Conservation (phyloP, 2,888 invertebrate species). For the Eupithecia tripunctaria region DNA sequence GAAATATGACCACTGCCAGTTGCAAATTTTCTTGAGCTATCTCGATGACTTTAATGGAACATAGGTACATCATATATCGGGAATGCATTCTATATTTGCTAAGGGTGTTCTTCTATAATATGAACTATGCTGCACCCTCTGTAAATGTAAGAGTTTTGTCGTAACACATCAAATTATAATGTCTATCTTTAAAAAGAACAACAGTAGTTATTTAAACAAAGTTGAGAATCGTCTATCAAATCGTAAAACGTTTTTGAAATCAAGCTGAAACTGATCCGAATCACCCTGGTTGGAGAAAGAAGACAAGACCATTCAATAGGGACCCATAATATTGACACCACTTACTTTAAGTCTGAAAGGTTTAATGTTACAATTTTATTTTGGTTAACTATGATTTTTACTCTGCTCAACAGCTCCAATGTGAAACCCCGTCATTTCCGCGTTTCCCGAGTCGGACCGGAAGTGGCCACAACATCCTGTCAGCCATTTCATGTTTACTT, state of each 20-base stretch:
- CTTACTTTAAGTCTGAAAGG: not conserved
- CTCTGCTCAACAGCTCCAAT: not conserved
- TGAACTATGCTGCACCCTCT: no score
- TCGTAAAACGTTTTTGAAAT: not conserved
- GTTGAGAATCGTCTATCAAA: not conserved
- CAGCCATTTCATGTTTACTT: constrained; percentile 23
- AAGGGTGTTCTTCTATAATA: no score
- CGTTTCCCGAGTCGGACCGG: constrained; percentile 29
- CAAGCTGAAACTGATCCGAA: not conserved
- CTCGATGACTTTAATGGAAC: no score
- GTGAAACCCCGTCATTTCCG: constrained; percentile 24
- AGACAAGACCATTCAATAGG: not conserved
- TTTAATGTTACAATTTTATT: no score
- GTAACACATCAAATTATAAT: no score
- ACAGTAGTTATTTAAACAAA: not conserved
- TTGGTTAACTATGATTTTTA: not conserved
- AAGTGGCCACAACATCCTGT: constrained; percentile 28
- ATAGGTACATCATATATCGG: no score
- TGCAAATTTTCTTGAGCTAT: no score
- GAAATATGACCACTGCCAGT: no score
- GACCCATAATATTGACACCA: not conserved
- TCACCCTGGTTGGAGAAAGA: not conserved
- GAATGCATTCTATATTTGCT: no score
- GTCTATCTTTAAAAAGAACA: no score
- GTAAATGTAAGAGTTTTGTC: no score